Evolutionary conservation across 2,113 vertebrate species (phyloP), one percentile per base, ranked within the genome.

Genomic region (Dermatemys mawii): DNA sequence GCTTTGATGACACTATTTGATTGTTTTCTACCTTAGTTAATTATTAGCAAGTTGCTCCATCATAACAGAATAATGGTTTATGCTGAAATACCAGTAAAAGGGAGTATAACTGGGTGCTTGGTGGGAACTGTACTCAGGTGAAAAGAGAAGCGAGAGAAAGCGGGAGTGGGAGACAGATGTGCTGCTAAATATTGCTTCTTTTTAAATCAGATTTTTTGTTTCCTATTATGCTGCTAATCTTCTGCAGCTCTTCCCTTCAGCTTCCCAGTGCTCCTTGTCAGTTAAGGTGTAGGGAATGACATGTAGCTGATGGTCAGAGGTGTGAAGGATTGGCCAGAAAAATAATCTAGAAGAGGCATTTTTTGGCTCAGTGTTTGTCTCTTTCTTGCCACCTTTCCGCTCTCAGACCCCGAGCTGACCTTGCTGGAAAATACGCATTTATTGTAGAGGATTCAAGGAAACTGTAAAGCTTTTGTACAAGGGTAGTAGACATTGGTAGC

Each of bases 311-410:
- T 75, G 38, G 38, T n/a, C 22, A 57, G 49, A 32, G n/a, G 38
- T 8, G 2, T 7, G 41, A 29, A 76, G 12, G 17, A 5, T 1
- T 19, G 81, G 38, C 5, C 1, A 49, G 38, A 67, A n/a, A 35
- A 82, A 26, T 29, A 53, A 76, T 76, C 50, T 24, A 5, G 35
- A 26, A 57, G 81, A 75, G 13, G 3, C 11, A 2, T 41, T 78
- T 73, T 60, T 5, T 2, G 29, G 13, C 16, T 51, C 10, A 3
- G 0, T 81, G 16, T 29, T 67, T 19, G 3, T 57, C 10, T 89
- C 12, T 70, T 54, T 8, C 3, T 9, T 5, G 50, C 44, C 87
- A 8, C 26, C 21, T 83, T 81, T 22, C 7, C 4, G 8, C 41
- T 4, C 11, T 76, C 41, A 29, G 41, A 24, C 26, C 24, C 26